These are phyloP conservation scores for Ceratina australensis DNA, from an alignment of 1,140 invertebrate species.

Conservation along the genomic window DNA sequence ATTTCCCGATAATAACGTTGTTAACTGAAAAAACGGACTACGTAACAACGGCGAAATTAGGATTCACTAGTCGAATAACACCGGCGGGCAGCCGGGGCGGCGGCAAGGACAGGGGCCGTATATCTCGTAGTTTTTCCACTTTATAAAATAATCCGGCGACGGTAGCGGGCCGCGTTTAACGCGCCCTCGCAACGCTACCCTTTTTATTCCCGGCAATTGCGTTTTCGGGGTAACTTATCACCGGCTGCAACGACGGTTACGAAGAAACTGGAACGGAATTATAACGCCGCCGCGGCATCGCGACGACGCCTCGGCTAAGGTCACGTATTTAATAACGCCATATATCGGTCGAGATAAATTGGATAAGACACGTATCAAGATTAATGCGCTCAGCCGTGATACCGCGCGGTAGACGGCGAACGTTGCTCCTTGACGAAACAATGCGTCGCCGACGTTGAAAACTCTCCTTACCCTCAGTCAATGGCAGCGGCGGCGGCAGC, in stretches of 20 bases:
- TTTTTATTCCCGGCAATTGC: constrained; percentile 12
- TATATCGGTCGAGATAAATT: constrained; percentile 58
- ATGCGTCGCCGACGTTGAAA: not conserved
- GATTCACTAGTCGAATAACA: not conserved
- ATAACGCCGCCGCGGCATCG: constrained; percentile 15
- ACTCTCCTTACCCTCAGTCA: not conserved
- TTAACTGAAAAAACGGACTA: not conserved
- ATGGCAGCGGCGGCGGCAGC: not conserved
- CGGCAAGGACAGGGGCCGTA: not conserved
- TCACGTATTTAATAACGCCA: constrained; percentile 65
- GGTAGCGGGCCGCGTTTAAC: not conserved
- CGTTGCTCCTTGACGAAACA: constrained; percentile 28
- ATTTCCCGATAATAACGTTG: not conserved
- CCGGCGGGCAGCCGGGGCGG: not conserved
- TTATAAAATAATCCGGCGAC: not conserved
- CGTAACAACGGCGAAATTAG: not conserved
- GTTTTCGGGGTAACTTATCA: constrained; percentile 41
- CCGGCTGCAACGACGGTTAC: not conserved
- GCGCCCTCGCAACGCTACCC: not conserved
- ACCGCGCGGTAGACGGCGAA: not conserved
- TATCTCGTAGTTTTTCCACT: not conserved
- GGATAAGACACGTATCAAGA: constrained; percentile 62
- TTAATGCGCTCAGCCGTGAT: constrained; percentile 49
- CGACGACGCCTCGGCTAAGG: constrained; percentile 22
- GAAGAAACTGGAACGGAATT: constrained; percentile 39